Conservation (phyloP, 2,113 vertebrate species). For the Planiliza haematocheilus region DNA sequence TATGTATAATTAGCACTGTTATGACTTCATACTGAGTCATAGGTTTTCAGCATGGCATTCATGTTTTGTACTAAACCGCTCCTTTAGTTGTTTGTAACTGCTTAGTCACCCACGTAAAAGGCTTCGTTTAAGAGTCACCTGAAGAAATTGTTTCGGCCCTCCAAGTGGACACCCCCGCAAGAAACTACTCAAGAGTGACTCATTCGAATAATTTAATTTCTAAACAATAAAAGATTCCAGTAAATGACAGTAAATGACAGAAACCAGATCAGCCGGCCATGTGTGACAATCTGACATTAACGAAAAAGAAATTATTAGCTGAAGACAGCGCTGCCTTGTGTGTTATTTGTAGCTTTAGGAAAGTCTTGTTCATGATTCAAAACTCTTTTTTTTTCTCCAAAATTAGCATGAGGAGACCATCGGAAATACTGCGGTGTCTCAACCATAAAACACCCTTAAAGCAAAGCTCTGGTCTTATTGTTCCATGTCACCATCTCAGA, state of each 20-base stretch:
- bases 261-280: constrained; percentile 48
- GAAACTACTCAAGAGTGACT: constrained; percentile 27
- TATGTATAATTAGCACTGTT: constrained; percentile 65
- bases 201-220: constrained; percentile 33
- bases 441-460: constrained; percentile 50
- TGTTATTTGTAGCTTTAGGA: constrained; percentile 12
- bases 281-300: not conserved
- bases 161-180: not conserved
- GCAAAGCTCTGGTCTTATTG: constrained; percentile 20
- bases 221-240: constrained; percentile 38
- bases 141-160: constrained; percentile 12
- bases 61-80: constrained; percentile 15
- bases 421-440: constrained; percentile 35
- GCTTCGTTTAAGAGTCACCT: constrained; percentile 32
- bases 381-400: constrained; percentile 2
- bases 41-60: constrained; percentile 30
- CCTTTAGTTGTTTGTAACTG: constrained; percentile 37
- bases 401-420: constrained; percentile 22
- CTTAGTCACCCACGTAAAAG: no score
- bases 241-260: constrained; percentile 32
- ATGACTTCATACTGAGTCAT: constrained; percentile 70
- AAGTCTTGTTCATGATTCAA: constrained; percentile 22
- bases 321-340: constrained; percentile 27
- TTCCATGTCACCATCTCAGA: constrained; percentile 34
- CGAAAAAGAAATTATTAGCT: constrained; percentile 2